Evolutionary conservation across 2,113 vertebrate species (phyloP).

Genomic region (Periophthalmodon schlosseri): DNA sequence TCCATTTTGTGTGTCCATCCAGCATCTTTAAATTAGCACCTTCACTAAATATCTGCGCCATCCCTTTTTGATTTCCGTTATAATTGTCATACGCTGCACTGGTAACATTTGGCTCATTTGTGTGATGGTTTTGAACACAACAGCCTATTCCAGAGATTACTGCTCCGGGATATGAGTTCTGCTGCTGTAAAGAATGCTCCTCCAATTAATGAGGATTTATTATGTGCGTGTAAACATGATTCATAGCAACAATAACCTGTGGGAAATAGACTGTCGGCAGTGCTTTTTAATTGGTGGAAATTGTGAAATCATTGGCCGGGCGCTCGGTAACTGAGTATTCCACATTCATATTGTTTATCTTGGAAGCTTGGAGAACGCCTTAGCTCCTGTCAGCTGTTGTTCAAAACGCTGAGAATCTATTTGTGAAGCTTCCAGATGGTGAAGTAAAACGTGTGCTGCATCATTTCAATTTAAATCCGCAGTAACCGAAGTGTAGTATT

Average conservation of each 20-base stretch:
- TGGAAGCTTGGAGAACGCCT: neutral
- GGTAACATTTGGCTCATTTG: slow-evolving; percentile 4
- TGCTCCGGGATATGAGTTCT: slow-evolving; percentile 4
- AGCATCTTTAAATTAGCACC: neutral
- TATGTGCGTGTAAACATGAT: slow-evolving; percentile 26
- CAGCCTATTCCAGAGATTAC: neutral
- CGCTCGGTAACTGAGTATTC: neutral
- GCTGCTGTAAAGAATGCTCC: neutral
- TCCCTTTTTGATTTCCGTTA: neutral
- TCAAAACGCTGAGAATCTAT: slow-evolving; percentile 7
- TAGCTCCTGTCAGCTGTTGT: neutral
- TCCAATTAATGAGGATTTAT: slow-evolving; percentile 33
- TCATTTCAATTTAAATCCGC: slow-evolving; percentile 33
- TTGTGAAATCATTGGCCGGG: neutral
- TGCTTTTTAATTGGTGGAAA: slow-evolving; percentile 3
- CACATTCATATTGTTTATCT: neutral
- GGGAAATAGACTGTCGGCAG: slow-evolving; percentile 2
- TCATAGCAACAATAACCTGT: slow-evolving; percentile 20
- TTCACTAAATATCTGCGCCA: neutral
- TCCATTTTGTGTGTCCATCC: no score
- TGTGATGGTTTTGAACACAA: slow-evolving; percentile 1
- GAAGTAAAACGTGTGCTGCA: slow-evolving; percentile 5
- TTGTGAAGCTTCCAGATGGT: slow-evolving; percentile 20
- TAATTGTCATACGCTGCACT: neutral
- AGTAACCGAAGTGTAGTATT: slow-evolving; percentile 1